Conservation (phyloP, 2,888 invertebrate species). For the Onchidella celtica region DNA sequence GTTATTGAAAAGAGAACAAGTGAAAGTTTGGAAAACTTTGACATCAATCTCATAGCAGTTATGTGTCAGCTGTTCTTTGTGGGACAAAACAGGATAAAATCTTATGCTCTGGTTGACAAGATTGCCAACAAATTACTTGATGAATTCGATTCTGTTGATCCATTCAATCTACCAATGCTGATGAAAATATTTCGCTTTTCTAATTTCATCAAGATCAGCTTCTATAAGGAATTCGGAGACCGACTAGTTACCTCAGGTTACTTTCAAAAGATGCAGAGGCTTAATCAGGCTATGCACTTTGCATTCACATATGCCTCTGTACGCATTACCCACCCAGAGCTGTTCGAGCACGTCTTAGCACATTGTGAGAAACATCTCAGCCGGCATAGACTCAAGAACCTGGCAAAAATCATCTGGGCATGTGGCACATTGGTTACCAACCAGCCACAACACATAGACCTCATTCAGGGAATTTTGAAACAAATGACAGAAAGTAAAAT, state of each 20-base stretch:
- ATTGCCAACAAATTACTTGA: conserved; percentile 37
- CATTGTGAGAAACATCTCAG: neutral
- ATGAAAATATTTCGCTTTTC: conserved; percentile 47
- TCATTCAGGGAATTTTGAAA: conserved; percentile 7
- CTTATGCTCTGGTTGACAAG: conserved; percentile 26
- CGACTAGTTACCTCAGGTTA: neutral
- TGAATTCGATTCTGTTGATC: conserved; percentile 12
- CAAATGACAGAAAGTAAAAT: neutral
- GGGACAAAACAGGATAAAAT: conserved; percentile 20
- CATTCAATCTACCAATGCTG: conserved; percentile 25
- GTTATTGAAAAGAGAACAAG: conserved; percentile 27
- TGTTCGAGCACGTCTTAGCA: conserved; percentile 15
- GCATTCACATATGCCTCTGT: conserved; percentile 45
- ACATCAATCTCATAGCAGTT: conserved; percentile 23
- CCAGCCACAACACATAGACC: neutral
- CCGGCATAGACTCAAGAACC: conserved; percentile 20
- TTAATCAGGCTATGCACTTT: conserved; percentile 40
- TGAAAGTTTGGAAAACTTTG: conserved; percentile 12
- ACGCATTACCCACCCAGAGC: conserved; percentile 31
- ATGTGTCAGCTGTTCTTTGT: conserved; percentile 33
- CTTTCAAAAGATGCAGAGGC: neutral
- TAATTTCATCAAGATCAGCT: conserved; percentile 42
- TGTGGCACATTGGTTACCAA: conserved; percentile 47
- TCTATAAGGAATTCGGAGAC: conserved; percentile 43
- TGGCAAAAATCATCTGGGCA: conserved; percentile 44